These are phyloP conservation scores for Neomorphus geoffroyi DNA, from an alignment of 2,797 vertebrate genomes.

Conservation along the genomic window DNA sequence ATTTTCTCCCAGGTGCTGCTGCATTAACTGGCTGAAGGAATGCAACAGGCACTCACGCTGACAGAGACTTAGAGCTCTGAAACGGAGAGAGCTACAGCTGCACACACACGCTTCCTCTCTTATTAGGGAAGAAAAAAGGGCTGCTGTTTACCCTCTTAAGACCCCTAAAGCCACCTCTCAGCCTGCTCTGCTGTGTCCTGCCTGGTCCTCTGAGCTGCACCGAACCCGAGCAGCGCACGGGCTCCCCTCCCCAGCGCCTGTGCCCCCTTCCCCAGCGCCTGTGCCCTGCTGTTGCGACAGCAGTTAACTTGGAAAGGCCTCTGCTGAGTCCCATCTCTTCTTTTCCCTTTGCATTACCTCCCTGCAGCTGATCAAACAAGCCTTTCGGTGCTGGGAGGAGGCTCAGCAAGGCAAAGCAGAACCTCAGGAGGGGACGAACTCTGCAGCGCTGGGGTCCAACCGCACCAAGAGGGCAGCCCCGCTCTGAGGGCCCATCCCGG, in stretches of 20 bases:
- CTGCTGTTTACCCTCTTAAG: background rate
- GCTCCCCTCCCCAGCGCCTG: background rate
- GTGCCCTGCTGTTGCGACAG: background rate
- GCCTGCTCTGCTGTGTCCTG: background rate
- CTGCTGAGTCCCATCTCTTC: accelerated
- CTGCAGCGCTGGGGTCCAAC: background rate
- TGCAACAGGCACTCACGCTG: background rate
- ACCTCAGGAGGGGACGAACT: background rate
- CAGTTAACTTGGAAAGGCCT: background rate
- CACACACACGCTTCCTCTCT: background rate
- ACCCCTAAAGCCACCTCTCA: background rate
- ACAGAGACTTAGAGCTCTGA: constrained; percentile 24
- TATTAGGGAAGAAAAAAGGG: background rate
- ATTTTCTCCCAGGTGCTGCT: constrained; percentile 21
- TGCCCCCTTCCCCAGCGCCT: background rate
- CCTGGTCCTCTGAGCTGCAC: background rate
- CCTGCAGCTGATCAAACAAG: background rate
- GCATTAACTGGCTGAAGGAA: constrained; percentile 20
- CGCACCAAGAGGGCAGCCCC: background rate
- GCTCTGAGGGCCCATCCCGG: accelerated
- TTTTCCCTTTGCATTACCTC: background rate
- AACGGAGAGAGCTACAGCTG: background rate
- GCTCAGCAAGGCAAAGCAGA: background rate
- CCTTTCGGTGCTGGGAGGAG: background rate
- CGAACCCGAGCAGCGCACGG: background rate